Evolutionary conservation across 2,797 vertebrate genomes (phyloP).

Genomic region (Rallus crepitans): DNA sequence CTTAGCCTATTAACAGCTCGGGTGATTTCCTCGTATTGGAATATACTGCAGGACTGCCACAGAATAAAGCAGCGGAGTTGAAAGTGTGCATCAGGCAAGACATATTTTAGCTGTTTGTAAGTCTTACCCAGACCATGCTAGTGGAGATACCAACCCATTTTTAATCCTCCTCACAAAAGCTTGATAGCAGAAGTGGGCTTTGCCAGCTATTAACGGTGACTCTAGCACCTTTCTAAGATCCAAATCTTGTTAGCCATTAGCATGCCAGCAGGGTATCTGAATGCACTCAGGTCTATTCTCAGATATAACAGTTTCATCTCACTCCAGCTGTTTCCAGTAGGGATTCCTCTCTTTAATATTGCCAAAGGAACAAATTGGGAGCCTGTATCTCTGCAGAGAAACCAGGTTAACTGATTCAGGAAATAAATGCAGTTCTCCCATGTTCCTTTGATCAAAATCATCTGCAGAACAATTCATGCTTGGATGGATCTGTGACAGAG

Average conservation of each 20-base stretch:
- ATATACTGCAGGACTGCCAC: neutral
- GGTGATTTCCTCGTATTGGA: neutral
- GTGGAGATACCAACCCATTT: neutral
- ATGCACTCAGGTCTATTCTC: constrained; percentile 26
- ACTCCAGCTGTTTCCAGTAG: constrained; percentile 49
- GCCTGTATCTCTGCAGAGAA: constrained; percentile 4
- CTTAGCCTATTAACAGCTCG: constrained; percentile 6
- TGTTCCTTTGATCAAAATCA: constrained; percentile 15
- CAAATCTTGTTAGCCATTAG: constrained; percentile 50
- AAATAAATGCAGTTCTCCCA: constrained; percentile 9
- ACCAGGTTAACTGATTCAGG: constrained; percentile 48
- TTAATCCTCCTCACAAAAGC: constrained; percentile 25
- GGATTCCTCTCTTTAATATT: constrained; percentile 28
- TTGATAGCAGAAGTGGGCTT: constrained; percentile 25
- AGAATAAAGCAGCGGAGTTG: neutral
- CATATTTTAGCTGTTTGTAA: neutral
- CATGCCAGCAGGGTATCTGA: constrained; percentile 25
- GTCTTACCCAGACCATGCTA: neutral
- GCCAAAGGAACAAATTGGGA: constrained; percentile 11
- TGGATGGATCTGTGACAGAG: constrained; percentile 36
- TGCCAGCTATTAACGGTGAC: constrained; percentile 19
- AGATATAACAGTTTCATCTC: constrained; percentile 25
- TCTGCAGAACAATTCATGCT: constrained; percentile 29
- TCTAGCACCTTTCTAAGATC: constrained; percentile 4
- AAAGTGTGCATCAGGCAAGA: neutral